Evolutionary conservation across 2,888 invertebrate genomes (phyloP), one percentile per base, ranked within the genome.

Genomic region (Lepas anatifera): DNA sequence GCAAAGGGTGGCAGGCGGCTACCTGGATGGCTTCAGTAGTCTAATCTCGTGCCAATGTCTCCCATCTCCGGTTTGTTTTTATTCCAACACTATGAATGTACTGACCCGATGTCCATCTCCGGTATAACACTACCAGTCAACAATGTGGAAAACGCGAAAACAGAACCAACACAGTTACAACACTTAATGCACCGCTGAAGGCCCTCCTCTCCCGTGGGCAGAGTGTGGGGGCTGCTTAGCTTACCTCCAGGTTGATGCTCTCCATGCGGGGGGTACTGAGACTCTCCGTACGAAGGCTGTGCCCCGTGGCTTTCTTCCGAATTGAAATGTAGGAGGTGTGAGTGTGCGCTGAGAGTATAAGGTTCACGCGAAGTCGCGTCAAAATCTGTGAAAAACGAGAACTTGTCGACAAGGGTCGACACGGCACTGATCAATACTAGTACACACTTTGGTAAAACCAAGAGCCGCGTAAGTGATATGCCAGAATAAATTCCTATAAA

Each of bases 281-380:
- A 10, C 39, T 25, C 39, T 66, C 39, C 39, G 25, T 66, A 3
- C 39, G 39, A 25, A 39, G 25, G 10, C 66, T 37, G 37, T 69
- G 68, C 27, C 50, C 72, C 7, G 71, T 58, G 25, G 69, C 32
- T 35, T 71, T 73, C 10, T 68, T 67, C 3, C 70, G 71, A 16
- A 69, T 69, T 39, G 73, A 73, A 43, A 74, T 68, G 58, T 71
- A 73, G 8, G 75, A 81, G 73, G 77, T 78, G 74, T 83, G 83
- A 75, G 80, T 80, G 73, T 83, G 82, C 25, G 79, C 82, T 39
- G 81, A 79, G 39, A 83, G 76, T 64, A 82, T 78, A 27, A 82
- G 72, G 71, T 67, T 71, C 68, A 66, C 25, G 32, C 39, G 67
- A 64, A n/a, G 68, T 1, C 48, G 29, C 29, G 25, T 46, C 64